These are phyloP conservation scores for Drosophila nigrodunni DNA, from an alignment of 1,140 invertebrate species.

Conservation along the genomic window DNA sequence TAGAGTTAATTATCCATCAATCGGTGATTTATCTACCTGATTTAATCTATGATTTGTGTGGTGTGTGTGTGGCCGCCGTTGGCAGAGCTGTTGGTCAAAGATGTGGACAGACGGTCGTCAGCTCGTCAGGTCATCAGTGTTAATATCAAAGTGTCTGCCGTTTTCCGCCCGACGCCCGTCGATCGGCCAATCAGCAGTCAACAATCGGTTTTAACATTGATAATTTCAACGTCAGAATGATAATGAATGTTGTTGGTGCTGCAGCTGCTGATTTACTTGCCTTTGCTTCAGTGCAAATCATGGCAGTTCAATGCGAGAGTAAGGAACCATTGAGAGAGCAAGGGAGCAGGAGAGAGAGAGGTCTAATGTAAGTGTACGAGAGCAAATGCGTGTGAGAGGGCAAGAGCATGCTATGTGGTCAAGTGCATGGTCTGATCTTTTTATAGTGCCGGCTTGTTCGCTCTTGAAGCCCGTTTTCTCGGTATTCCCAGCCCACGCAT, in stretches of 20 bases:
- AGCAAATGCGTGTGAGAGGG: neutral
- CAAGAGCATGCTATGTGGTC: constrained; percentile 1
- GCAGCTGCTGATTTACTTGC: neutral
- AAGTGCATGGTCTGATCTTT: constrained; percentile 27
- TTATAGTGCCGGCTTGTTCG: neutral
- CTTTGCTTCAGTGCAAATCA: constrained; percentile 29
- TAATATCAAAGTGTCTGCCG: constrained; percentile 42
- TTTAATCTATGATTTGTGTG: constrained; percentile 26
- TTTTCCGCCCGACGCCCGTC: constrained; percentile 1
- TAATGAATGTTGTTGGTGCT: constrained; percentile 11
- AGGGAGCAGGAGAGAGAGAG: neutral
- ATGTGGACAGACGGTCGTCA: constrained; percentile 25
- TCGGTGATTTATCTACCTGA: constrained; percentile 39
- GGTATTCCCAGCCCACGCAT: constrained; percentile 34
- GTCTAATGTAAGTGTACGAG: neutral
- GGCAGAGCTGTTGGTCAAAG: constrained; percentile 33
- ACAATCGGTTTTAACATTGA: constrained; percentile 31
- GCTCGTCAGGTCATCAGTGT: neutral
- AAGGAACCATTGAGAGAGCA: neutral
- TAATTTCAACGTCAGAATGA: constrained; percentile 32
- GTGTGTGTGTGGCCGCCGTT: constrained; percentile 23
- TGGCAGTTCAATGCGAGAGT: constrained; percentile 30
- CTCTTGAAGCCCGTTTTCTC: constrained; percentile 33
- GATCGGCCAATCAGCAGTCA: neutral
- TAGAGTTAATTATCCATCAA: constrained; percentile 44